Conservation (phyloP, 2,888 invertebrate species). For the Trichopoda pennipes region DNA sequence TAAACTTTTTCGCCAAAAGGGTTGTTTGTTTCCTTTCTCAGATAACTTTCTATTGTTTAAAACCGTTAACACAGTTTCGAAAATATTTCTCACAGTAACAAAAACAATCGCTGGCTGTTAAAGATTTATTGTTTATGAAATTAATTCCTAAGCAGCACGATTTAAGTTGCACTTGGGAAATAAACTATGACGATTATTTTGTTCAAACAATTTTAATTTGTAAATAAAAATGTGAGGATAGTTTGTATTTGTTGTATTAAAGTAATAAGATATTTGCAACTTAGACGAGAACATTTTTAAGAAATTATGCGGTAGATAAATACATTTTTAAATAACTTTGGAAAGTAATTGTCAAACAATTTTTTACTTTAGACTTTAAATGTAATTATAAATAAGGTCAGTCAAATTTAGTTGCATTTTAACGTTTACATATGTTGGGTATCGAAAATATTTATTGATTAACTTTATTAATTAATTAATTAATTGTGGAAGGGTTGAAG, state of each 20-base stretch:
- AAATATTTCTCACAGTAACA: constrained; percentile 4
- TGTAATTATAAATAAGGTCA: no score
- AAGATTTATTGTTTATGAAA: constrained; percentile 24
- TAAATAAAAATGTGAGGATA: background rate
- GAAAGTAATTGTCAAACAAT: no score
- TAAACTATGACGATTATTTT: background rate
- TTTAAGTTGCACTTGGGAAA: background rate
- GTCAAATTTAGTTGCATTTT: no score
- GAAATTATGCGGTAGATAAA: no score
- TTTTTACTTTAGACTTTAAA: no score
- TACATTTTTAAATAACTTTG: no score
- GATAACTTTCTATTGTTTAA: constrained; percentile 58
- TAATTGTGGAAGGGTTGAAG: no score
- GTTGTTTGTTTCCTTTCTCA: constrained; percentile 33
- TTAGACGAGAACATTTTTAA: no score
- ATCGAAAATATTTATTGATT: no score
- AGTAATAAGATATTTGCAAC: background rate
- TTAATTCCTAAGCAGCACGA: constrained; percentile 1
- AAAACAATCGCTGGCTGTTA: background rate
- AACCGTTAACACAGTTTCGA: constrained; percentile 31
- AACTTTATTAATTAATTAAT: no score
- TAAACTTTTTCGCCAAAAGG: constrained; percentile 57
- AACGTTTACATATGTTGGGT: no score
- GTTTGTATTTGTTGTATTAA: background rate
- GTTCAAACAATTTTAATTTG: background rate